These are phyloP conservation scores for Bombus waltoni DNA, from an alignment of 1,140 invertebrate genomes.

Conservation along the genomic window DNA sequence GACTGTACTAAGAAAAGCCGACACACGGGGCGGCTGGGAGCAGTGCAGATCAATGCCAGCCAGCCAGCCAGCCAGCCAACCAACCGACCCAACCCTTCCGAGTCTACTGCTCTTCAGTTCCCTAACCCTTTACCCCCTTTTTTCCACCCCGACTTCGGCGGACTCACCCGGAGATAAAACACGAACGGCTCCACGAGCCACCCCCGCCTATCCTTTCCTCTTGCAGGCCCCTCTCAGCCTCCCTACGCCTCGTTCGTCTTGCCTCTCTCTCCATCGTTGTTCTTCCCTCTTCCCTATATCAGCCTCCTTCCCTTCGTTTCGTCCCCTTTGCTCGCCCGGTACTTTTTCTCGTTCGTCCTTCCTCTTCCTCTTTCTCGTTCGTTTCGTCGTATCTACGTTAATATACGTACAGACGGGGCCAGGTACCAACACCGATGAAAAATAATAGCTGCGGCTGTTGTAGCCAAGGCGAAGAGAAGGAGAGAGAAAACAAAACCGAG, in stretches of 20 bases:
- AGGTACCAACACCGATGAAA: conserved; percentile 65
- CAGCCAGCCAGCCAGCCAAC: conserved; percentile 69
- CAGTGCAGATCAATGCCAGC: conserved; percentile 76
- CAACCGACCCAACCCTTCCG: conserved; percentile 73
- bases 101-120: conserved; percentile 69
- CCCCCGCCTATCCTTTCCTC: conserved; percentile 45
- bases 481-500: neutral
- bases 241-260: conserved; percentile 32
- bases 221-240: neutral
- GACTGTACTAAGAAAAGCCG: conserved; percentile 74
- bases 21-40: conserved; percentile 71
- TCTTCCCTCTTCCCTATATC: conserved; percentile 11
- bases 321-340: conserved; percentile 4
- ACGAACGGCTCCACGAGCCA: conserved; percentile 67
- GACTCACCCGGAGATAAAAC: conserved; percentile 72
- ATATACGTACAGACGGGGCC: neutral
- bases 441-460: conserved; percentile 69
- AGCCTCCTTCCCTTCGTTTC: conserved; percentile 18
- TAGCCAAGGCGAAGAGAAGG: conserved; percentile 37
- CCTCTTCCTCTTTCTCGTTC: conserved; percentile 56
- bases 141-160: conserved; percentile 70
- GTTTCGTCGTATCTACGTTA: conserved; percentile 56
- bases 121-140: conserved; percentile 72
- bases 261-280: neutral
- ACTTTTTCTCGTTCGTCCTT: conserved; percentile 51